Conservation (phyloP, 2,113 vertebrate genomes). For the Phaethon lepturus region DNA sequence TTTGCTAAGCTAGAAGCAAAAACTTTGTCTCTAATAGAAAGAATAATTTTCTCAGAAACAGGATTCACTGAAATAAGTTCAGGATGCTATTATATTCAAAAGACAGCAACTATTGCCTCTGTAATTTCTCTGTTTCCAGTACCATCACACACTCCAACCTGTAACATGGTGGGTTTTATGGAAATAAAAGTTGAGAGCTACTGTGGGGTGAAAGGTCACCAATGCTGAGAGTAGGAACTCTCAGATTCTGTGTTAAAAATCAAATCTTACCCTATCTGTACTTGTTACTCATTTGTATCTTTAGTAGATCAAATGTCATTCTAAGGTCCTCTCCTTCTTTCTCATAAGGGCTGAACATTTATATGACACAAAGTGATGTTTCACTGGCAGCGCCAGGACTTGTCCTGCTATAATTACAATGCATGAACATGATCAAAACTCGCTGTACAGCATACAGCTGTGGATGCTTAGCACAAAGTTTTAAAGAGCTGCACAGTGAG, state of each 20-base stretch:
- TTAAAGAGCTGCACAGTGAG: background rate
- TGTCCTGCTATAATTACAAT: background rate
- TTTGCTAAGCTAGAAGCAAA: background rate
- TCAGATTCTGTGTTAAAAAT: background rate
- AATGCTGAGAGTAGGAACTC: background rate
- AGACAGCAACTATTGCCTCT: background rate
- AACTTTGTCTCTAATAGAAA: background rate
- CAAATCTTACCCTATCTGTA: background rate
- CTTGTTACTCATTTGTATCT: background rate
- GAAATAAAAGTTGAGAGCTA: background rate
- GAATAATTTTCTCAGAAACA: background rate
- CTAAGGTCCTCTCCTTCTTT: background rate
- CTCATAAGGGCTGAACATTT: background rate
- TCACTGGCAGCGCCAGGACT: background rate
- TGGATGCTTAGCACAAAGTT: background rate
- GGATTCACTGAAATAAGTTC: background rate
- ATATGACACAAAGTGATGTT: accelerated
- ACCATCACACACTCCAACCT: background rate
- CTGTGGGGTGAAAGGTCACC: background rate
- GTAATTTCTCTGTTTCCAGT: background rate
- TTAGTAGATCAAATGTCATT: background rate
- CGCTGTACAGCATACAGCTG: background rate
- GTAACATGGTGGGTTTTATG: background rate
- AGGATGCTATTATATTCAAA: background rate
- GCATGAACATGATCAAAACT: background rate